Percentiles rank a stretch among this genome's conserved stretches.
These are phyloP conservation scores for Grammomys dolichurus DNA, from an alignment of 2,113 vertebrate genomes.

Conservation along the genomic window DNA sequence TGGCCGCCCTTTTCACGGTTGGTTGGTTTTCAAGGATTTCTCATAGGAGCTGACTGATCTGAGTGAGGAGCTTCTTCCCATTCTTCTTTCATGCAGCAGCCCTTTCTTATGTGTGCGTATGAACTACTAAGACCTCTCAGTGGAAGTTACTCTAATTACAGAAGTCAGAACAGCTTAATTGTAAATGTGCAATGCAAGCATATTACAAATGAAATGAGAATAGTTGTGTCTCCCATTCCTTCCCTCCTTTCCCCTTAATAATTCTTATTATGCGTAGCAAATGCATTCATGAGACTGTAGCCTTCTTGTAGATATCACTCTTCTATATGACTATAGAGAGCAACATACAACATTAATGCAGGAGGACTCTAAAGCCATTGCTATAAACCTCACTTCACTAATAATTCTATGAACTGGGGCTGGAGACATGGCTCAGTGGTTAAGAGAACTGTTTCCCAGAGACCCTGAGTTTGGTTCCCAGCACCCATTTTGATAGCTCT, in stretches of 20 bases:
- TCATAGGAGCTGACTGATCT: conserved; percentile 51
- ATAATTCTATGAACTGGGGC: neutral
- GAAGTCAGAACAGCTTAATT: conserved; percentile 77
- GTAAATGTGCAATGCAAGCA: conserved; percentile 52
- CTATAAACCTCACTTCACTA: neutral
- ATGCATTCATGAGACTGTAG: neutral
- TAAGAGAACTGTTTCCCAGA: neutral
- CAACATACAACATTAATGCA: neutral
- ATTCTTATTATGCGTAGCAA: conserved; percentile 44
- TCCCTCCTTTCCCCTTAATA: conserved; percentile 44
- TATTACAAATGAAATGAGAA: conserved; percentile 52
- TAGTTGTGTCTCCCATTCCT: conserved; percentile 14
- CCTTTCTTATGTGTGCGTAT: neutral
- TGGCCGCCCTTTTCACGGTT: neutral
- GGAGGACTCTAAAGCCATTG: neutral
- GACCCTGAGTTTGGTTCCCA: neutral
- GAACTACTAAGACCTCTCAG: conserved; percentile 69
- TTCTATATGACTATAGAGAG: neutral
- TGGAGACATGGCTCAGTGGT: neutral
- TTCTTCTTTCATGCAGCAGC: conserved; percentile 57
- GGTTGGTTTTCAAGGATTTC: conserved; percentile 64
- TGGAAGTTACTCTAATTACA: conserved; percentile 82
- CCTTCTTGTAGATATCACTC: neutral
- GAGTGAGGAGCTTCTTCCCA: conserved; percentile 64
- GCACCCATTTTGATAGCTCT: too few species aligned